These are phyloP conservation scores for Drosophila tristis DNA, from an alignment of 1,140 invertebrate species.

Conservation along the genomic window DNA sequence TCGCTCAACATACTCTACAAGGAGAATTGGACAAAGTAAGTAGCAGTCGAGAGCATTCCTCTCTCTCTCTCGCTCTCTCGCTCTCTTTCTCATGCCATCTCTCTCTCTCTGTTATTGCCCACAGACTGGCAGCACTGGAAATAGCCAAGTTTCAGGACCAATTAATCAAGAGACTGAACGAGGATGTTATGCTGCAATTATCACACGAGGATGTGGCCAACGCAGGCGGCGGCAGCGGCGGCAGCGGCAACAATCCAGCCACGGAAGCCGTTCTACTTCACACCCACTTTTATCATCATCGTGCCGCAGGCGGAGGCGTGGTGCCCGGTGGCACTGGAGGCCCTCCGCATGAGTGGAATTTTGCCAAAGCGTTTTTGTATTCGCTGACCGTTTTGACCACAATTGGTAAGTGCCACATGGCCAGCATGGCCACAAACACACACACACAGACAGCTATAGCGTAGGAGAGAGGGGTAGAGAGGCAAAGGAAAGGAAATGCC, in stretches of 20 bases:
- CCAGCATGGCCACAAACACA: conserved; percentile 8
- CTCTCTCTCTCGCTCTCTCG: not conserved
- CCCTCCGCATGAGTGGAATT: conserved; percentile 93
- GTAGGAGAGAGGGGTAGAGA: too few species aligned
- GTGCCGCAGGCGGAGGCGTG: conserved; percentile 85
- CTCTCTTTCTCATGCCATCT: not conserved
- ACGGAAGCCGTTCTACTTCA: conserved; percentile 84
- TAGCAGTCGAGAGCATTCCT: not conserved
- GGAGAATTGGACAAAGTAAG: conserved; percentile 95
- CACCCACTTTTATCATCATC: conserved; percentile 71
- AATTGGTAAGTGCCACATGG: conserved; percentile 91
- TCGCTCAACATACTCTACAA: conserved; percentile 96
- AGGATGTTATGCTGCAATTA: conserved; percentile 88
- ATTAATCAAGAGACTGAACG: conserved; percentile 90
- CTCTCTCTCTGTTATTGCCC: not conserved
- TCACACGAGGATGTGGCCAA: conserved; percentile 79
- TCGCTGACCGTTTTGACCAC: conserved; percentile 98
- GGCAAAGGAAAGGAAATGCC: too few species aligned
- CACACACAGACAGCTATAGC: conserved; percentile 17
- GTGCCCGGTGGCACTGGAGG: conserved; percentile 61
- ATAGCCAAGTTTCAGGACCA: conserved; percentile 95
- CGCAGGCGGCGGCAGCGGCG: conserved; percentile 35
- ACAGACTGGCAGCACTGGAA: conserved; percentile 90
- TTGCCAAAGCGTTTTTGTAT: conserved; percentile 97
- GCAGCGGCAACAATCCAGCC: conserved; percentile 78